Conservation (phyloP, 2,113 vertebrate genomes). For the Haemorhous mexicanus region DNA sequence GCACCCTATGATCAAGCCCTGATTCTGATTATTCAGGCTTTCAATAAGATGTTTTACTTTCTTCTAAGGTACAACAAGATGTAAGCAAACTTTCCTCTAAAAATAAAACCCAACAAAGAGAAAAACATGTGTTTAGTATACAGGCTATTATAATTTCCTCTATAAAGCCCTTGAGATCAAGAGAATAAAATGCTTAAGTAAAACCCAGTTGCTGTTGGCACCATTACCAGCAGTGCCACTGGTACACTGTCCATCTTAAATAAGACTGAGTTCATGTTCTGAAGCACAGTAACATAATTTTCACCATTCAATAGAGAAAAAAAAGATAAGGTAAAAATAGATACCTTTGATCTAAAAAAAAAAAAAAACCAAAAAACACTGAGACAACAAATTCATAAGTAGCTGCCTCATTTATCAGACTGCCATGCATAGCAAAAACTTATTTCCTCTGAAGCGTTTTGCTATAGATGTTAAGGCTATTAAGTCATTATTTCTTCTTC, state of each 20-base stretch:
- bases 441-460: not conserved
- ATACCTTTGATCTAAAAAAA: not conserved
- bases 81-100: not conserved
- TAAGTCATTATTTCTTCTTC: not conserved
- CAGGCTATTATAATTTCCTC: not conserved
- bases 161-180: not conserved
- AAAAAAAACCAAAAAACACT: not conserved
- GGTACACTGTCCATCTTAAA: not conserved
- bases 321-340: not conserved
- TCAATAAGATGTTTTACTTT: not conserved
- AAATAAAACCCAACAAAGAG: not conserved
- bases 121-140: not conserved
- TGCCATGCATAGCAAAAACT: not conserved
- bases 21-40: not conserved
- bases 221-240: not conserved
- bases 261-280: not conserved
- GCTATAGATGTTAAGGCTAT: not conserved
- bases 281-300: not conserved
- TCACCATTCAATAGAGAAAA: not conserved
- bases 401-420: not conserved
- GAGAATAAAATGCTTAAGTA: not conserved
- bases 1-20: not conserved
- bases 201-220: not conserved
- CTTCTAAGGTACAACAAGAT: not conserved
- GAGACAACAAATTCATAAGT: not conserved